Evolutionary conservation across 2,797 vertebrate genomes (phyloP), one percentile per base, ranked within the genome.

Genomic region (Novumbra hubbsi): DNA sequence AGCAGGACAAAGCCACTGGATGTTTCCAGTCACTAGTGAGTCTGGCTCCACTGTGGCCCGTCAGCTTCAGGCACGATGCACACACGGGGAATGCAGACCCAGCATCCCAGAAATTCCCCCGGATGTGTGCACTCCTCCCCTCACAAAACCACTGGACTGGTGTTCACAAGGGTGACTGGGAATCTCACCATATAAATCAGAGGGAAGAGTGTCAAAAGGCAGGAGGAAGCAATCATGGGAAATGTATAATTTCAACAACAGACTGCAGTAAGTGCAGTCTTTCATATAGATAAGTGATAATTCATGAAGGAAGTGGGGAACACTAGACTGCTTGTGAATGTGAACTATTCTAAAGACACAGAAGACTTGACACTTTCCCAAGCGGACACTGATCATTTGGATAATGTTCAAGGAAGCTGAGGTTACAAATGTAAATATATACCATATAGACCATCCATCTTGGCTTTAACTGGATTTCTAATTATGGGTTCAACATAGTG

Each of bases 1-100:
- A 86, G 84, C 80, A 74, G 66, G 80, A 75, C 50, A 78, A 84
- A 77, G 78, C 87, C 75, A 76, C 87, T 90, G 78, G 90, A 90
- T 60, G 78, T 73, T 89, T 91, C 90, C 75, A 57, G 55, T 57
- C 21, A 86, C 71, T 60, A 50, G 71, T 68, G 74, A 70, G 75
- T 48, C 41, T 50, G 32, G 32, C 68, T 34, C 80, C 67, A 73
- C 76, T 72, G 70, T 50, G 63, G 52, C 74, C 78, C 85, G 81
- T 76, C 83, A 80, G 80, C 63, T 73, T 45, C 48, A 76, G 52
- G 21, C 77, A 68, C 28, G 15, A 34, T 1, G 21, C 2, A 9
- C 30, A 68, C 11, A 1, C 38, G 62, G 27, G 32, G 60, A 34
- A 32, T 32, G 12, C 14, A 28, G 11, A 63, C 50, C 50, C 50